Conservation (phyloP, 2,113 vertebrate genomes). For the Hydrochoerus hydrochaeris region DNA sequence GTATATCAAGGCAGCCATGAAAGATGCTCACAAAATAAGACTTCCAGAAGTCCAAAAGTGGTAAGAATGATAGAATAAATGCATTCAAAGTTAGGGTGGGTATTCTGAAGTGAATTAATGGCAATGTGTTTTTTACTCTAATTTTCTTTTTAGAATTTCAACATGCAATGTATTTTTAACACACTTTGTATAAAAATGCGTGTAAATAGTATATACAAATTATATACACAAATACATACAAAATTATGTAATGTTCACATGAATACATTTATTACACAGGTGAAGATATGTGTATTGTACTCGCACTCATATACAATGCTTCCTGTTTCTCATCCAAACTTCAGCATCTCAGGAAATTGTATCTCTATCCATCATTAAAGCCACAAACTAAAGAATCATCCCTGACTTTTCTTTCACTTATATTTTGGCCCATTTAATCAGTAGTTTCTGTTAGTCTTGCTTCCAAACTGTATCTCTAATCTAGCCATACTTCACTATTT, state of each 20-base stretch:
- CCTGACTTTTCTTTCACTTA: slow-evolving; percentile 24
- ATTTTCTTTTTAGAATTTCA: neutral
- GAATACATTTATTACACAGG: neutral
- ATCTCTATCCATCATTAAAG: neutral
- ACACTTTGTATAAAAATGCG: neutral
- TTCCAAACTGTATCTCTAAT: neutral
- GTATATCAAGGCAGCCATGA: neutral
- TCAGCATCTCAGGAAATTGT: neutral
- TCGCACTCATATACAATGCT: neutral
- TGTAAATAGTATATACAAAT: neutral
- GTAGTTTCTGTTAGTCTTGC: neutral
- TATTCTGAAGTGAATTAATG: neutral
- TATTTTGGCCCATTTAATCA: neutral
- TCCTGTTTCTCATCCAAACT: neutral
- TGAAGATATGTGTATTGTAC: neutral
- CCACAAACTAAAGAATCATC: slow-evolving; percentile 26
- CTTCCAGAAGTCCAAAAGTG: neutral
- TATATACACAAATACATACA: neutral
- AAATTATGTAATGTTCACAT: neutral
- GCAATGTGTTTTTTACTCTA: neutral
- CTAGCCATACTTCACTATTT: slow-evolving; percentile 13
- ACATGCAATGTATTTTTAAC: neutral
- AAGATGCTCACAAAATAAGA: neutral
- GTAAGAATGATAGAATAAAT: neutral
- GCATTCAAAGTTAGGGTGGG: neutral